Conservation (phyloP, 2,797 vertebrate species). For the Alfaro cultratus region DNA sequence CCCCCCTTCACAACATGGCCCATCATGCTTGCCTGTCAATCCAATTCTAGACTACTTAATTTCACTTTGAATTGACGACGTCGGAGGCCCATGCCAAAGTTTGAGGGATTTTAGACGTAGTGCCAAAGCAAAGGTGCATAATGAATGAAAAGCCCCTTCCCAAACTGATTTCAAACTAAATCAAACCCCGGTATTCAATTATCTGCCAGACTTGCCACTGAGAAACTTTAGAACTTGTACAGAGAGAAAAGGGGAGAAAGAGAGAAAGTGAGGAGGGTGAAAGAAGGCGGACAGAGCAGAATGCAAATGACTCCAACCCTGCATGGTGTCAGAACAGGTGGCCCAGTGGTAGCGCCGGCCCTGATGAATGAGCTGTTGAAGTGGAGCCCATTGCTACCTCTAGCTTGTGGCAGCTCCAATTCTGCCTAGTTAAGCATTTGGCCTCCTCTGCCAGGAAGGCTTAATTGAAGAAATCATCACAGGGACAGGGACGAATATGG, state of each 20-base stretch:
- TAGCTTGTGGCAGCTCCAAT: constrained; percentile 79
- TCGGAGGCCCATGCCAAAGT: constrained; percentile 72
- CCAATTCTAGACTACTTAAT: constrained; percentile 68
- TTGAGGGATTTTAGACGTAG: constrained; percentile 78
- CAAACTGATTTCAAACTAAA: constrained; percentile 84
- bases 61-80: constrained; percentile 75
- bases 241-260: constrained; percentile 50
- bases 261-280: constrained; percentile 39
- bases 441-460: constrained; percentile 72
- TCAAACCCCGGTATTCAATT: constrained; percentile 82
- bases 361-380: constrained; percentile 83
- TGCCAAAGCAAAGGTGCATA: constrained; percentile 77
- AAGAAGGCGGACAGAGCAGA: constrained; percentile 64
- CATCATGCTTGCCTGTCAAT: constrained; percentile 63
- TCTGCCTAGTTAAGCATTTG: constrained; percentile 80
- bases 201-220: constrained; percentile 74
- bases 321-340: constrained; percentile 80
- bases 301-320: constrained; percentile 75
- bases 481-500: constrained; percentile 69
- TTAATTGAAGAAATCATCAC: constrained; percentile 81
- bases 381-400: constrained; percentile 77
- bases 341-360: constrained; percentile 72
- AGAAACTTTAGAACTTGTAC: constrained; percentile 79
- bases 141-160: constrained; percentile 83
- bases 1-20: constrained; percentile 43